Conservation (phyloP, 1,140 invertebrate genomes). For the Drosophila ercepeae region DNA sequence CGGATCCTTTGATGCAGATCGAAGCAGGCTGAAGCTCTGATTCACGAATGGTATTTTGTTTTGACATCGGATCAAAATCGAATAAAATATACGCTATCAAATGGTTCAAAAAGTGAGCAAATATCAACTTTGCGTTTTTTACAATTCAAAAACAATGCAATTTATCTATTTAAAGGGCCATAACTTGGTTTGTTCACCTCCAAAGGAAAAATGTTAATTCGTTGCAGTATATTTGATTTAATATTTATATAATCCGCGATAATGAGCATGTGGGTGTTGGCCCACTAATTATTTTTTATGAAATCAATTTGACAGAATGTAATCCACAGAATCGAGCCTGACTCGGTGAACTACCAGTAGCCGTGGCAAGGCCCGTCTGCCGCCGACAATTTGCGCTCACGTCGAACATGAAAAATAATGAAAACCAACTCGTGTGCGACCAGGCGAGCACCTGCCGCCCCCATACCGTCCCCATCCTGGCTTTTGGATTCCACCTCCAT, state of each 20-base stretch:
- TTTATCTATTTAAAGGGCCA: too few relatives aligned
- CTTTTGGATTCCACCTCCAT: constrained; percentile 5
- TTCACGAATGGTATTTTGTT: too few relatives aligned
- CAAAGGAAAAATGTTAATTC: not conserved
- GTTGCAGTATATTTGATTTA: not conserved
- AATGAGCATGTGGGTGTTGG: not conserved
- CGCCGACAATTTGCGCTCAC: constrained; percentile 67
- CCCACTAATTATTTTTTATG: not conserved
- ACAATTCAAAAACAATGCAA: too few relatives aligned
- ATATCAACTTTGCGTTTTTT: too few relatives aligned
- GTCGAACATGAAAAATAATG: constrained; percentile 77
- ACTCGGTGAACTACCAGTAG: not conserved
- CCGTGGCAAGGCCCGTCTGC: constrained; percentile 2
- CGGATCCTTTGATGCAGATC: too few relatives aligned
- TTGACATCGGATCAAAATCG: too few relatives aligned
- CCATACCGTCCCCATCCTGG: not conserved
- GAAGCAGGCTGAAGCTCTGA: too few relatives aligned
- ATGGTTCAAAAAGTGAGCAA: too few relatives aligned
- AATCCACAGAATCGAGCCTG: not conserved
- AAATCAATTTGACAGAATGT: constrained; percentile 1
- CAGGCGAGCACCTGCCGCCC: constrained; percentile 27
- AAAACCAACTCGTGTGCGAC: constrained; percentile 69
- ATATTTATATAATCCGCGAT: not conserved
- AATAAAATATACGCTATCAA: too few relatives aligned
- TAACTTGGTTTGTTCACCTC: too few relatives aligned